These are phyloP conservation scores for Zaprionus gabonicus DNA, from an alignment of 1,140 invertebrate species.

Conservation along the genomic window DNA sequence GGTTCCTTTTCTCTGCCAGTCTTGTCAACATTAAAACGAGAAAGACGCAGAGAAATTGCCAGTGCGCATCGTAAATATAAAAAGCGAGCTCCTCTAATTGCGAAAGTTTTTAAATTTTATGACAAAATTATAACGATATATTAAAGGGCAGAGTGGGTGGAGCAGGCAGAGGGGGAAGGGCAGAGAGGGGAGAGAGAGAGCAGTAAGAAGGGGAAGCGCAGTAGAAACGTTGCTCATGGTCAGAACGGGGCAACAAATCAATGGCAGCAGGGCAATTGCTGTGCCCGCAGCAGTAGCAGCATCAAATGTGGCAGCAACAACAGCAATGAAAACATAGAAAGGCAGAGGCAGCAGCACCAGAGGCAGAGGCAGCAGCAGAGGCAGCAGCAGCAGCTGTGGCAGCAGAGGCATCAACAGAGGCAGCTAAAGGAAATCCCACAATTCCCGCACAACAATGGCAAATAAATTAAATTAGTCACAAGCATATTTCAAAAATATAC, in stretches of 20 bases:
- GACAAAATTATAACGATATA: constrained; percentile 79
- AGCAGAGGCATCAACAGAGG: not conserved
- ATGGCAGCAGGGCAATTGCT: constrained; percentile 61
- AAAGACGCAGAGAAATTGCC: constrained; percentile 30
- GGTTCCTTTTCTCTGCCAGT: not conserved
- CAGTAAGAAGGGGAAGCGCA: not conserved
- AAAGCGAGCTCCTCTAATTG: constrained; percentile 67
- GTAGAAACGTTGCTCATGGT: constrained; percentile 15
- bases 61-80: constrained; percentile 71
- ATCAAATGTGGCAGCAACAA: constrained; percentile 22
- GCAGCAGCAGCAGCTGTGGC: constrained; percentile 16
- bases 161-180: not conserved
- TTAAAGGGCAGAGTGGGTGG: constrained; percentile 29
- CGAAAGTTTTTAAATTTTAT: constrained; percentile 79
- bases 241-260: constrained; percentile 52
- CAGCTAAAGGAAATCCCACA: constrained; percentile 69
- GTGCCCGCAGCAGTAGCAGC: constrained; percentile 31
- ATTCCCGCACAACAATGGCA: constrained; percentile 75
- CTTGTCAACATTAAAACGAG: constrained; percentile 25
- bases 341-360: constrained; percentile 34
- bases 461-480: constrained; percentile 82
- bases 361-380: constrained; percentile 44
- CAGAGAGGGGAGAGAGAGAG: not conserved
- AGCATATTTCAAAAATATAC: constrained; percentile 74
- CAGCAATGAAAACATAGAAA: constrained; percentile 70